Conservation (phyloP, 2,888 invertebrate genomes). For the Schizaphis graminum region DNA sequence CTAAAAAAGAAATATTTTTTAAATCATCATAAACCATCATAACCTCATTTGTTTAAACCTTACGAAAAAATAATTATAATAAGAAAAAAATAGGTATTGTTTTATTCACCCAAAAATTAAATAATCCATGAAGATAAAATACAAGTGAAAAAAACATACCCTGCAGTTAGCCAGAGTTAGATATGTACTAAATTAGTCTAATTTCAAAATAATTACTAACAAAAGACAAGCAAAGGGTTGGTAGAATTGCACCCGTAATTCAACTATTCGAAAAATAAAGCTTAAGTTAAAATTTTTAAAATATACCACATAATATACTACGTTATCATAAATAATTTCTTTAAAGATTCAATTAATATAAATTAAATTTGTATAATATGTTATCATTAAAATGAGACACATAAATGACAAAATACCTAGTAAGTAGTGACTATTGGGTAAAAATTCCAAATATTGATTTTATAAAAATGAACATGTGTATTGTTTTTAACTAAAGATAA, state of each 20-base stretch:
- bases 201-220: slow-evolving; percentile 53
- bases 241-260: neutral
- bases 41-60: slow-evolving; percentile 46
- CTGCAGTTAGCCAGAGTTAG: neutral
- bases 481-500: neutral
- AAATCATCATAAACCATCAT: slow-evolving; percentile 38
- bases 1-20: slow-evolving; percentile 12
- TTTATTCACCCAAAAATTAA: slow-evolving; percentile 31
- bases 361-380: neutral
- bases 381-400: neutral
- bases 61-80: neutral
- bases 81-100: slow-evolving; percentile 44
- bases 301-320: neutral
- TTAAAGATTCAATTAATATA: neutral
- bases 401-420: neutral
- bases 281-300: neutral
- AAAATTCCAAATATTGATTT: neutral
- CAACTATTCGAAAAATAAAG: neutral
- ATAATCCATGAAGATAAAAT: slow-evolving; percentile 49
- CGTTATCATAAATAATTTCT: neutral
- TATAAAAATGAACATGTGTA: neutral
- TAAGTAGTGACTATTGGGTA: neutral
- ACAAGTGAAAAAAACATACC: slow-evolving; percentile 32
- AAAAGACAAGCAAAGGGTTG: slow-evolving; percentile 16
- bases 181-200: slow-evolving; percentile 25